These are phyloP conservation scores for Paedocypris sp. DNA, from an alignment of 2,113 vertebrate genomes.

Conservation along the genomic window DNA sequence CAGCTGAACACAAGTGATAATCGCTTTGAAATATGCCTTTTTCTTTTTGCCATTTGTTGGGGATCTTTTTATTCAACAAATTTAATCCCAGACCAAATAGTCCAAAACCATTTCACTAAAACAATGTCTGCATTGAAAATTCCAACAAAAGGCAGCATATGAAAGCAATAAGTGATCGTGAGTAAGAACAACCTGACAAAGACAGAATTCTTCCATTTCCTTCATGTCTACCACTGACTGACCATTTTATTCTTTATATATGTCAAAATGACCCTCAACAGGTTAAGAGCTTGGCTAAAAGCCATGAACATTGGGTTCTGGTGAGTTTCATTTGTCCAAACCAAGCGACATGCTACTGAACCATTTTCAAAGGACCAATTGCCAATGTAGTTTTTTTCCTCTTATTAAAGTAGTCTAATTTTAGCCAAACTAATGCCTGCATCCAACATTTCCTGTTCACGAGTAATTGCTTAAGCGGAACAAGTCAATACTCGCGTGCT, in stretches of 20 bases:
- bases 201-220: neutral
- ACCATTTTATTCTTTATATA: neutral
- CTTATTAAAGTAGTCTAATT: too few species aligned
- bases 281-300: neutral
- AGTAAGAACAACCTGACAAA: neutral
- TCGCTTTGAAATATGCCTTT: slow-evolving; percentile 26
- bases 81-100: slow-evolving; percentile 26
- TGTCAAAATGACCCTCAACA: neutral
- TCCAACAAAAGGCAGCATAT: neutral
- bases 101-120: slow-evolving; percentile 20
- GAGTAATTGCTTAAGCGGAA: too few species aligned
- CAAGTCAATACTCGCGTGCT: too few species aligned
- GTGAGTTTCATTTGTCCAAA: neutral
- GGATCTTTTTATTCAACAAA: slow-evolving; percentile 11
- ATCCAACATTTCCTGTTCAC: too few species aligned
- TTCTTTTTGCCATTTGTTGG: slow-evolving; percentile 29
- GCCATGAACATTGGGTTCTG: neutral
- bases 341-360: too few species aligned
- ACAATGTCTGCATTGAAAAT: slow-evolving; percentile 15
- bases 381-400: too few species aligned
- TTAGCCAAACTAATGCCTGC: too few species aligned
- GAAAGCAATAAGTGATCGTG: neutral
- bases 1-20: slow-evolving; percentile 23
- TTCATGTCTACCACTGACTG: neutral
- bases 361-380: too few species aligned